Conservation (phyloP, 23 tunicate genomes). For the Styela clava region DNA sequence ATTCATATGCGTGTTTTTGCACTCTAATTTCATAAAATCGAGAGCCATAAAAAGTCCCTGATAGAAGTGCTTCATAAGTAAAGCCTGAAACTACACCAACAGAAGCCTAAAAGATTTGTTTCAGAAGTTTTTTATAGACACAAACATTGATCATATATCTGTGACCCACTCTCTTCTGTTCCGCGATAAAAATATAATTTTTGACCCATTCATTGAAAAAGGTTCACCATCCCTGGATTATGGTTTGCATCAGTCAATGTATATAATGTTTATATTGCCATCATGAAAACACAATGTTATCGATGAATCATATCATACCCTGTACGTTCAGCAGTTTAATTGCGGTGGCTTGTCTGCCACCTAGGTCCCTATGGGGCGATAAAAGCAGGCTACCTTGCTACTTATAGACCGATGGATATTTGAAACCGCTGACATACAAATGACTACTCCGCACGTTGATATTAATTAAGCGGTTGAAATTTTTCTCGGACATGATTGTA, state of each 20-base stretch:
- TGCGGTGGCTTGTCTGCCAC: neutral
- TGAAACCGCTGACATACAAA: slow-evolving; percentile 7
- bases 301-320: neutral
- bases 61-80: too few relatives aligned
- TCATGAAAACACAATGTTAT: neutral
- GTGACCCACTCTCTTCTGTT: too few relatives aligned
- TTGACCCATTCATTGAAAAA: too few relatives aligned
- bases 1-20: too few relatives aligned
- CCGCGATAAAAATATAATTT: too few relatives aligned
- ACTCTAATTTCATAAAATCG: too few relatives aligned
- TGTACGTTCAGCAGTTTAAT: neutral
- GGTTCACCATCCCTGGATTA: neutral
- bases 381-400: neutral
- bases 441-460: neutral
- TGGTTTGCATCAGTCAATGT: neutral
- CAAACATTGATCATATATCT: too few relatives aligned
- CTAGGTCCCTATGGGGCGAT: neutral
- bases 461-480: neutral
- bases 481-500: too few relatives aligned
- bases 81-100: too few relatives aligned
- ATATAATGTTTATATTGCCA: neutral
- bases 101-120: too few relatives aligned
- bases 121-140: too few relatives aligned
- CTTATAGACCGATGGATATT: neutral
- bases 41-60: too few relatives aligned